Percentiles rank a stretch among this genome's conserved stretches.
Evolutionary conservation across 2,797 vertebrate genomes (phyloP).

Genomic region (Craterocephalus amniculus): DNA sequence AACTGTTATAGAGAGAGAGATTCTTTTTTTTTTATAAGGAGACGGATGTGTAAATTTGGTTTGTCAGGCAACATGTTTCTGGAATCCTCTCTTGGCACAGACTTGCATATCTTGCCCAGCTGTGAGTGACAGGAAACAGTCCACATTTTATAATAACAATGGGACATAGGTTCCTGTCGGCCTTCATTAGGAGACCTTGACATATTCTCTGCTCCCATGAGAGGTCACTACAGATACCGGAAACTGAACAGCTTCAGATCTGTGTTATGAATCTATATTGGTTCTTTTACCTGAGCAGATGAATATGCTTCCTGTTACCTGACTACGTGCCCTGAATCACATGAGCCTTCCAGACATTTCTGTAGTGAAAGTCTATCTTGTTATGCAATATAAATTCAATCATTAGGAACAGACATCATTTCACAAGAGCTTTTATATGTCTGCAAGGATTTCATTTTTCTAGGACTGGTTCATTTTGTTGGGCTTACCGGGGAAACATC

Average conservation of each 20-base stretch:
- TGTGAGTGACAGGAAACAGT: constrained; percentile 57
- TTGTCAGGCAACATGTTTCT: constrained; percentile 45
- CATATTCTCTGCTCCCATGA: background rate
- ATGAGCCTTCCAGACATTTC: background rate
- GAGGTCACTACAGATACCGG: constrained; percentile 6
- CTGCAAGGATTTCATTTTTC: background rate
- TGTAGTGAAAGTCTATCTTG: background rate
- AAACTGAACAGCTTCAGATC: background rate
- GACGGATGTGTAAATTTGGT: constrained; percentile 46
- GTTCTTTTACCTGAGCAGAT: background rate
- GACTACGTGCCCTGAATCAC: background rate
- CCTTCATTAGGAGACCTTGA: constrained; percentile 10
- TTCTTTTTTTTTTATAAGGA: constrained; percentile 12
- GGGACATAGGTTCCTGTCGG: constrained; percentile 29
- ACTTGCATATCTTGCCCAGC: constrained; percentile 13
- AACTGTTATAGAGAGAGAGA: constrained; percentile 16
- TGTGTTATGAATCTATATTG: background rate
- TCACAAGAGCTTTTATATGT: background rate
- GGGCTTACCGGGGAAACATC: no score
- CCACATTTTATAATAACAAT: constrained; percentile 29
- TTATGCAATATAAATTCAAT: background rate
- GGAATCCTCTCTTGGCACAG: constrained; percentile 47
- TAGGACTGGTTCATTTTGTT: background rate
- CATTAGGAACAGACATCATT: background rate
- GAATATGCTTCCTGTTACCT: background rate